A percentile compares a stretch with the other conserved stretches of the same genome.
Evolutionary conservation across 2,113 vertebrate genomes (phyloP).

Genomic region (Sminthopsis crassicaudata): DNA sequence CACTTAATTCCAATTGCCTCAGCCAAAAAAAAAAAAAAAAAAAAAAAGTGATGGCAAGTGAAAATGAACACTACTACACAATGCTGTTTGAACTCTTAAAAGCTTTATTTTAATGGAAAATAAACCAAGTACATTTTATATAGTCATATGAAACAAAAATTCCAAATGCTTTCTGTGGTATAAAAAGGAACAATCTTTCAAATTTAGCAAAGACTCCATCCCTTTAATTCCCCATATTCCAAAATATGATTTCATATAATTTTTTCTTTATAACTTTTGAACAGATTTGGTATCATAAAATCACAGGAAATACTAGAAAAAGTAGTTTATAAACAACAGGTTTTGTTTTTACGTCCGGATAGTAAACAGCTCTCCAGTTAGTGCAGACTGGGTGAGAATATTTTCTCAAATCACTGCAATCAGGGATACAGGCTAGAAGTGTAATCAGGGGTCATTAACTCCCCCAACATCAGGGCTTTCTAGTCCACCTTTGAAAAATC

Average conservation of each 20-base stretch:
- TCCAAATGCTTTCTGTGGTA: constrained; percentile 77
- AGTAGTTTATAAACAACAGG: constrained; percentile 68
- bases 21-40: too few relatives aligned
- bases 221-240: constrained; percentile 67
- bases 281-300: constrained; percentile 76
- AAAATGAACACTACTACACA: constrained; percentile 48
- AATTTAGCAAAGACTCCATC: constrained; percentile 76
- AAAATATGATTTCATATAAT: constrained; percentile 76
- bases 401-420: constrained; percentile 46
- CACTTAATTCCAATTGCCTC: too few relatives aligned
- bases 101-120: constrained; percentile 90
- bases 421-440: constrained; percentile 53
- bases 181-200: constrained; percentile 78
- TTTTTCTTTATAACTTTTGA: constrained; percentile 75
- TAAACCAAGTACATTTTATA: constrained; percentile 84
- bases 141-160: constrained; percentile 83
- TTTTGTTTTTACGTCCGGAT: constrained; percentile 65
- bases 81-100: constrained; percentile 75
- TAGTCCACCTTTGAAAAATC: constrained; percentile 68
- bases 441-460: constrained; percentile 60
- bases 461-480: constrained; percentile 49
- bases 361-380: constrained; percentile 59
- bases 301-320: constrained; percentile 71
- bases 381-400: constrained; percentile 56
- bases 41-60: neutral